These are phyloP conservation scores for Thysanoteuthis rhombus DNA, from an alignment of 2,888 invertebrate genomes.

Conservation along the genomic window DNA sequence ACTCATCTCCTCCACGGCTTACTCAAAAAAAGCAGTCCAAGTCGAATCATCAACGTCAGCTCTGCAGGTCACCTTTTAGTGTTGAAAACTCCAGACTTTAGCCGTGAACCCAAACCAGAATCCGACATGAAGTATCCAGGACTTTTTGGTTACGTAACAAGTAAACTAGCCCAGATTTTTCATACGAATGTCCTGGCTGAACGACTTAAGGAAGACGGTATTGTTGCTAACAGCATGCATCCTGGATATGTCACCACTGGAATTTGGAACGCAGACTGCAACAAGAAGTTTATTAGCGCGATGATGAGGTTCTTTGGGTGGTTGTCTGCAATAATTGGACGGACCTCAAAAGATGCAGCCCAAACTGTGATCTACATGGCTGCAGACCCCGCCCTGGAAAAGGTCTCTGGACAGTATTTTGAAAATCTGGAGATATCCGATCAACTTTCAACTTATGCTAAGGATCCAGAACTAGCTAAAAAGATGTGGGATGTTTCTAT, in stretches of 20 bases:
- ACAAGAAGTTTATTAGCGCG: too few species aligned
- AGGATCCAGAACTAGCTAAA: constrained; percentile 35
- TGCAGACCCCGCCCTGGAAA: constrained; percentile 40
- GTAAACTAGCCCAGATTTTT: constrained; percentile 54
- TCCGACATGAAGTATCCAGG: background rate
- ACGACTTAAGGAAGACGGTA: constrained; percentile 47
- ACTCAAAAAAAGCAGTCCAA: constrained; percentile 49
- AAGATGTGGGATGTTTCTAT: constrained; percentile 41
- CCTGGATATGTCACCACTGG: constrained; percentile 47
- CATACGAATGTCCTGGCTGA: constrained; percentile 47
- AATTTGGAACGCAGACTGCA: background rate
- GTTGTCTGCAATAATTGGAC: constrained; percentile 32
- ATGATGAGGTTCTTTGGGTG: background rate
- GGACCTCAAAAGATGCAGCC: constrained; percentile 46
- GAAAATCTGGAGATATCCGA: constrained; percentile 38
- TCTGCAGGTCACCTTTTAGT: constrained; percentile 51
- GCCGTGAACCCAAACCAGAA: background rate
- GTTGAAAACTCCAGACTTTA: too few species aligned
- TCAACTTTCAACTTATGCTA: constrained; percentile 33
- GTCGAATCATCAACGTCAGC: constrained; percentile 57
- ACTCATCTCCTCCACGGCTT: constrained; percentile 55
- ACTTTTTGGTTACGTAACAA: constrained; percentile 27
- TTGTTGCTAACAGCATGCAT: constrained; percentile 49
- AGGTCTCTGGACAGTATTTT: constrained; percentile 47
- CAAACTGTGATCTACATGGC: constrained; percentile 49